Percentiles rank a stretch among this genome's conserved stretches.
phyloP scores from a whole-genome alignment of 1,140 invertebrate genomes.

The Aphaenogaster floridana region DNA sequence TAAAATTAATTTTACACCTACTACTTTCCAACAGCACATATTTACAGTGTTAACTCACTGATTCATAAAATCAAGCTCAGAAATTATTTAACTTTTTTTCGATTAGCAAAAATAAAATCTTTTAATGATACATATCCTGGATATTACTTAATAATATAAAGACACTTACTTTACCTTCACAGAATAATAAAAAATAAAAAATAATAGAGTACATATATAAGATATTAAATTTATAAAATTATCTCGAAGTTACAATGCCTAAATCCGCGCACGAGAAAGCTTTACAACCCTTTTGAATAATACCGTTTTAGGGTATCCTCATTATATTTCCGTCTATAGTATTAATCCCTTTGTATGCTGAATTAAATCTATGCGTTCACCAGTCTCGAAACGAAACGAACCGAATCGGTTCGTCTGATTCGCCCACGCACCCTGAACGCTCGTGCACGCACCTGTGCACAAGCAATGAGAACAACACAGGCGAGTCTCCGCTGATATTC shows the following conservation, averaged over 20 bases:
- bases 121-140: neutral
- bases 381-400: neutral
- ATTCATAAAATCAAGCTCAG: neutral
- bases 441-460: conserved; percentile 33
- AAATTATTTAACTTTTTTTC: neutral
- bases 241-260: neutral
- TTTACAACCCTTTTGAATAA: conserved; percentile 6
- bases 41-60: neutral
- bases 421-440: neutral
- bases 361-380: neutral
- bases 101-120: neutral
- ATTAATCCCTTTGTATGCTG: neutral
- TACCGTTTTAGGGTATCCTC: neutral
- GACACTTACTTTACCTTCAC: neutral
- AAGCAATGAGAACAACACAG: conserved; percentile 18
- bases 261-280: neutral
- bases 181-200: neutral
- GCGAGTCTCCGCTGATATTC: conserved; percentile 73
- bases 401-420: neutral
- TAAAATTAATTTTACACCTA: conserved; percentile 41
- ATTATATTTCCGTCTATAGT: neutral
- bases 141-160: neutral
- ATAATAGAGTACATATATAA: neutral
- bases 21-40: neutral
- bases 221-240: neutral